A percentile compares a stretch with the other conserved stretches of the same genome.
These are phyloP conservation scores for Scaptomyza cyrtandrae DNA, from an alignment of 2,888 invertebrate genomes.

Conservation along the genomic window DNA sequence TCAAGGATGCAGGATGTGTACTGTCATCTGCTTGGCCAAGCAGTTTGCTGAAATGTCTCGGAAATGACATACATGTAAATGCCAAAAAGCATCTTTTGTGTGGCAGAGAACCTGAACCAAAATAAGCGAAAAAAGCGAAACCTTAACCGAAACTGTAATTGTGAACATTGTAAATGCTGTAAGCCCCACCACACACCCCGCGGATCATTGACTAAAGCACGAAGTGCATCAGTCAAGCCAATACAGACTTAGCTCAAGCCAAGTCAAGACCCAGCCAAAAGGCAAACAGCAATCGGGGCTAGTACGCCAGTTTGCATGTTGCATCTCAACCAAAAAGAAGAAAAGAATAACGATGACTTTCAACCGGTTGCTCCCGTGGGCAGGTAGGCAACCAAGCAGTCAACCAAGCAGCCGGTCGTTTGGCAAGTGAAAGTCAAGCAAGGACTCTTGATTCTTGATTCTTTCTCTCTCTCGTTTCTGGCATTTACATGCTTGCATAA, in stretches of 20 bases:
- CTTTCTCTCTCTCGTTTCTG: constrained; percentile 26
- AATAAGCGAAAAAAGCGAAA: constrained; percentile 27
- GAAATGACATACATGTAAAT: constrained; percentile 25
- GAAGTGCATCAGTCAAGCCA: constrained; percentile 45
- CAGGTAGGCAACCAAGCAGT: constrained; percentile 3
- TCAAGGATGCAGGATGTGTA: constrained; percentile 74
- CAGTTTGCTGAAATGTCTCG: constrained; percentile 18
- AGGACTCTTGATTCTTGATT: constrained; percentile 46
- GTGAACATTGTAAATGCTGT: constrained; percentile 17
- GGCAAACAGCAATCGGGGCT: constrained; percentile 35
- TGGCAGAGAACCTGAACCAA: constrained; percentile 48
- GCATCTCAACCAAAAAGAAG: constrained; percentile 1
- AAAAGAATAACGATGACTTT: constrained; percentile 24
- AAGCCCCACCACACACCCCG: not conserved
- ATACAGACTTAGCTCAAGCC: constrained; percentile 21
- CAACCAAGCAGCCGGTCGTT: not conserved
- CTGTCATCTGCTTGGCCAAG: constrained; percentile 49
- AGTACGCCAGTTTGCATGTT: constrained; percentile 75
- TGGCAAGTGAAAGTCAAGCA: constrained; percentile 64
- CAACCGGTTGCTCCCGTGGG: constrained; percentile 71
- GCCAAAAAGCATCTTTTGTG: constrained; percentile 49
- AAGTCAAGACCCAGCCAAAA: constrained; percentile 35
- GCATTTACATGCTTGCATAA: constrained; percentile 80
- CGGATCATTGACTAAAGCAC: constrained; percentile 39
- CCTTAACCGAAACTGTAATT: constrained; percentile 27